Conservation (phyloP, 2,888 invertebrate genomes). For the Sclerodermus sp. region DNA sequence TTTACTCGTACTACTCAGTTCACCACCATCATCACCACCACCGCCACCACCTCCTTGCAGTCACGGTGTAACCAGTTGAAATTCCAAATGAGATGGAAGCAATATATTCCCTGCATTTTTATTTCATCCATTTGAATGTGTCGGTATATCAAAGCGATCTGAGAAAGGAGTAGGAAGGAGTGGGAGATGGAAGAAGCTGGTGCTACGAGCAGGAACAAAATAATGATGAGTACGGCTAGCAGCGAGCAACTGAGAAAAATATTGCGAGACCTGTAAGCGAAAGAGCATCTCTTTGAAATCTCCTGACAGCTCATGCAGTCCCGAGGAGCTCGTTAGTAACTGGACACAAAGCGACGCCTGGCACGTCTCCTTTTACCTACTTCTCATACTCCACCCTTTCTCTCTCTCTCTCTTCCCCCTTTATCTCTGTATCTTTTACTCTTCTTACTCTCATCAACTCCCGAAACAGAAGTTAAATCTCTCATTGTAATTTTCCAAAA, state of each 20-base stretch:
- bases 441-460: background rate
- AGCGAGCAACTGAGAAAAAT: slow-evolving; percentile 8
- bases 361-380: slow-evolving; percentile 10
- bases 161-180: background rate
- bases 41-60: too few relatives aligned
- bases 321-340: slow-evolving; percentile 30
- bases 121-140: too few relatives aligned
- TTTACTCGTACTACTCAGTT: too few relatives aligned
- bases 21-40: too few relatives aligned
- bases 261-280: slow-evolving; percentile 21
- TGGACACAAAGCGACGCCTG: slow-evolving; percentile 8
- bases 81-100: background rate
- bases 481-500: too few relatives aligned
- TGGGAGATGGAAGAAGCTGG: slow-evolving; percentile 3
- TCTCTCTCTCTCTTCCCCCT: background rate
- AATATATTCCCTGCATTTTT: background rate
- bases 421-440: background rate
- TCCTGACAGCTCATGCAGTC: slow-evolving; percentile 20
- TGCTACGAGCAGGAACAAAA: background rate
- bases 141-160: too few relatives aligned
- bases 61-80: background rate
- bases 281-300: slow-evolving; percentile 22
- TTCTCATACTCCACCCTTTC: background rate
- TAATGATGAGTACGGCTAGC: background rate
- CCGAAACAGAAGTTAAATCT: too few relatives aligned